Conservation (phyloP, 2,113 vertebrate species). For the Rhynchopsitta pachyrhyncha region DNA sequence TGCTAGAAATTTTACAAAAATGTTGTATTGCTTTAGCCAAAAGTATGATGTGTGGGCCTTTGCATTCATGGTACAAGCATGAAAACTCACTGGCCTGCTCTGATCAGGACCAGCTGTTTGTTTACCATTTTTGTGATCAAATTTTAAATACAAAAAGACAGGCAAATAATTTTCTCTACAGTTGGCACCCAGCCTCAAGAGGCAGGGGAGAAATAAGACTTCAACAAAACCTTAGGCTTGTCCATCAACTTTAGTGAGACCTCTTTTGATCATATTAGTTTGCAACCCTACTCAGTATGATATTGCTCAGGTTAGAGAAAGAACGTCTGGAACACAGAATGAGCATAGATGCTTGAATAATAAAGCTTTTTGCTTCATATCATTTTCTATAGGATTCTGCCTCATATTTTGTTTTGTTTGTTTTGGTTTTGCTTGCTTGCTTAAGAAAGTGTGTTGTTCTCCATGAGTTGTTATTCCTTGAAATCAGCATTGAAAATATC, state of each 20-base stretch:
- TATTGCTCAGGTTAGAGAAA: not conserved
- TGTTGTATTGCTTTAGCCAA: constrained; percentile 5
- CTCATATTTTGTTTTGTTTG: not conserved
- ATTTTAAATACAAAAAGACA: not conserved
- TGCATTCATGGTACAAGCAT: constrained; percentile 15
- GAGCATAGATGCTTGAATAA: not conserved
- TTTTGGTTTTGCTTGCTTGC: not conserved
- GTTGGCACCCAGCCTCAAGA: not conserved
- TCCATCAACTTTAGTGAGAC: not conserved
- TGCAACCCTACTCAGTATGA: not conserved
- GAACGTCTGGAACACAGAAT: not conserved
- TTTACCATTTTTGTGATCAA: not conserved
- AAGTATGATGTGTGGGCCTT: not conserved
- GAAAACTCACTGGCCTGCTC: not conserved
- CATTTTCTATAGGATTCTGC: not conserved
- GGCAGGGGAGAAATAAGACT: not conserved
- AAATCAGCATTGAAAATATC: not conserved
- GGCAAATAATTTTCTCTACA: not conserved
- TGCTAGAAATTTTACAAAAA: constrained; percentile 63
- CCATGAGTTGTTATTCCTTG: not conserved
- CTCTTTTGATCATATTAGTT: not conserved
- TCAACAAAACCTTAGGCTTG: not conserved
- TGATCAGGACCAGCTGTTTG: constrained; percentile 34
- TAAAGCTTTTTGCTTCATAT: not conserved
- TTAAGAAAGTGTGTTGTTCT: not conserved